A percentile compares a stretch with the other conserved stretches of the same genome.
These are phyloP conservation scores for Trididemnum miniatum DNA, from an alignment of 23 tunicate genomes.

Conservation along the genomic window DNA sequence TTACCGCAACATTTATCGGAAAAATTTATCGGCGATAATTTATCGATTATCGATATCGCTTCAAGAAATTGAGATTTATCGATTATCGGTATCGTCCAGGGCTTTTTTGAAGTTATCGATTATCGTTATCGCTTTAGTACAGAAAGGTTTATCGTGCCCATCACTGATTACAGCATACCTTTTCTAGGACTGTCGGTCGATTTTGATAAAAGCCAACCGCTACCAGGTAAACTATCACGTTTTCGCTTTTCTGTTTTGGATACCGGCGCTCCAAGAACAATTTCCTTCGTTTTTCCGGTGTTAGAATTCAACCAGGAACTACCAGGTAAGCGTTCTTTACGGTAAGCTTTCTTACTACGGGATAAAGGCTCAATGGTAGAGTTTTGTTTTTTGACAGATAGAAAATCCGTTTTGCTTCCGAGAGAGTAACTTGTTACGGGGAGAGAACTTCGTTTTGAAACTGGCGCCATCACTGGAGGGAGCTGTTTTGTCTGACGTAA, in stretches of 20 bases:
- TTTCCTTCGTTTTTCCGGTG: conserved; percentile 15
- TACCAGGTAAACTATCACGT: conserved; percentile 65
- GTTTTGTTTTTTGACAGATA: neutral
- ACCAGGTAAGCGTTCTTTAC: conserved; percentile 36
- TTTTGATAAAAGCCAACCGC: conserved; percentile 66
- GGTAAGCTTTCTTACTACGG: neutral
- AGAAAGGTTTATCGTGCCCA: no score
- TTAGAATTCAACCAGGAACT: conserved; percentile 42
- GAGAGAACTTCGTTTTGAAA: neutral
- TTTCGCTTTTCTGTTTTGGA: conserved; percentile 3
- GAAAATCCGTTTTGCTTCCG: conserved; percentile 4
- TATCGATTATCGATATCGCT: no score
- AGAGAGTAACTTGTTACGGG: neutral
- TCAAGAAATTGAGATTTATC: no score
- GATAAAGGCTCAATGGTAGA: neutral
- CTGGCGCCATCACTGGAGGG: conserved; percentile 3
- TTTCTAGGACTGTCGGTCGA: conserved; percentile 12
- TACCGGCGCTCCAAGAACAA: conserved; percentile 36
- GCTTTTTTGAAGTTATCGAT: no score
- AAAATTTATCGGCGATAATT: no score
- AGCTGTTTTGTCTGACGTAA: conserved; percentile 26
- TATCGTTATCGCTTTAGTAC: no score
- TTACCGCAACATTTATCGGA: no score
- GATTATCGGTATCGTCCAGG: no score
- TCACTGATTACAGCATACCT: no score